These are phyloP conservation scores for Melinaea menophilus DNA, from an alignment of 2,888 invertebrate genomes.

Conservation along the genomic window DNA sequence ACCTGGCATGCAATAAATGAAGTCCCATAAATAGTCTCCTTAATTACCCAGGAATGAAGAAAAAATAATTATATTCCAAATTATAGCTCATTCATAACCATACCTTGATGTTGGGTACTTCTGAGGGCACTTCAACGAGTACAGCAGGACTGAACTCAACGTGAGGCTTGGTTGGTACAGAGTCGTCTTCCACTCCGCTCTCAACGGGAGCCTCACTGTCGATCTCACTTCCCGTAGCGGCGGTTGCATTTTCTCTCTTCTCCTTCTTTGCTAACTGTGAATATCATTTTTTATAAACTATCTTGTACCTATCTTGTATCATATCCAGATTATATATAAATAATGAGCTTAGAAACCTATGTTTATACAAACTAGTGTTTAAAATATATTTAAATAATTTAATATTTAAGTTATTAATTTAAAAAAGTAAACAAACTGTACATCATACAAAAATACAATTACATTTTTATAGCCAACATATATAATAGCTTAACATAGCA, in stretches of 20 bases:
- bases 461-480: too few relatives aligned
- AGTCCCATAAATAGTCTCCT: too few relatives aligned
- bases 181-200: conserved; percentile 67
- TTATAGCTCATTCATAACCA: too few relatives aligned
- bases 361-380: not conserved
- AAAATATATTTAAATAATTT: too few relatives aligned
- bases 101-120: conserved; percentile 72
- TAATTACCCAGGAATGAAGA: too few relatives aligned
- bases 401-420: too few relatives aligned
- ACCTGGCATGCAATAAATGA: not conserved
- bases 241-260: conserved; percentile 58
- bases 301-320: not conserved
- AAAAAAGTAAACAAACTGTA: too few relatives aligned
- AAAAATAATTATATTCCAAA: too few relatives aligned
- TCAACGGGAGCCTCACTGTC: conserved; percentile 70
- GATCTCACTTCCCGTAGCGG: conserved; percentile 62
- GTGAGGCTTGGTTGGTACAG: conserved; percentile 63
- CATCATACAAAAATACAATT: too few relatives aligned
- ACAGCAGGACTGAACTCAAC: conserved; percentile 83
- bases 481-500: too few relatives aligned
- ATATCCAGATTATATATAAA: not conserved
- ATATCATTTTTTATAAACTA: conserved; percentile 3
- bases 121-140: conserved; percentile 79
- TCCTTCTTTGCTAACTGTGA: conserved; percentile 68
- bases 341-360: not conserved